phyloP scores from a whole-genome alignment of 1,140 invertebrate genomes.

The Amphibalanus amphitrite region DNA sequence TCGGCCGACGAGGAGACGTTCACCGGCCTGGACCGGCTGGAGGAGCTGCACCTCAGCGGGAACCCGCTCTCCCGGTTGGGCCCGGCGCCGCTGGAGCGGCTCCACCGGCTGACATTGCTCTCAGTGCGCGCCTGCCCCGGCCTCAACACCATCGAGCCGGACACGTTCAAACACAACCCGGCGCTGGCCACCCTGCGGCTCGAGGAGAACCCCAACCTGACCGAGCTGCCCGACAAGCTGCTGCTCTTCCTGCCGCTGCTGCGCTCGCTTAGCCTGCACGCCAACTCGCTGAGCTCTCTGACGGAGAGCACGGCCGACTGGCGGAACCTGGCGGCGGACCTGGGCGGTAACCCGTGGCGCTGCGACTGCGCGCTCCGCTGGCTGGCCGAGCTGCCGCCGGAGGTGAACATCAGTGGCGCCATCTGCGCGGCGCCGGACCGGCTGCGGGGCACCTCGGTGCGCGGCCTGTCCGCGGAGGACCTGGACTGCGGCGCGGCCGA shows the following conservation, averaged over 20 bases:
- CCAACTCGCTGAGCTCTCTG: constrained; percentile 12
- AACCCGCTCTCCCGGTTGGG: neutral
- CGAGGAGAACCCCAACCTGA: neutral
- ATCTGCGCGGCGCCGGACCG: neutral
- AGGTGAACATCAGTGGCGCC: neutral
- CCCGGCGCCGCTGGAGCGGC: neutral
- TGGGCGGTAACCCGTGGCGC: constrained; percentile 17
- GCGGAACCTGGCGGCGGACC: constrained; percentile 10
- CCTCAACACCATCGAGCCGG: neutral
- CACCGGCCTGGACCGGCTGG: neutral
- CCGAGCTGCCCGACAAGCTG: neutral
- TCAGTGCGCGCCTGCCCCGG: neutral
- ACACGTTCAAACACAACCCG: neutral
- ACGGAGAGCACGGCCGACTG: constrained; percentile 10
- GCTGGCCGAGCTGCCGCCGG: constrained; percentile 12
- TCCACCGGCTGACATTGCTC: neutral
- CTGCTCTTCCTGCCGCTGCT: neutral
- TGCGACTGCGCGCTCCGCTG: constrained; percentile 16
- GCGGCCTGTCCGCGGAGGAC: neutral
- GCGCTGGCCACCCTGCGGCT: neutral
- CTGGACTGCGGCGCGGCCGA: neutral
- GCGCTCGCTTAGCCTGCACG: constrained; percentile 12
- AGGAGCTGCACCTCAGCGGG: neutral
- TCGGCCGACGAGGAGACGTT: neutral
- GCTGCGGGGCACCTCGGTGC: neutral